A percentile compares a stretch with the other conserved stretches of the same genome.
These are phyloP conservation scores for Crotalus helleri DNA, from an alignment of 2,113 vertebrate genomes.

Conservation along the genomic window DNA sequence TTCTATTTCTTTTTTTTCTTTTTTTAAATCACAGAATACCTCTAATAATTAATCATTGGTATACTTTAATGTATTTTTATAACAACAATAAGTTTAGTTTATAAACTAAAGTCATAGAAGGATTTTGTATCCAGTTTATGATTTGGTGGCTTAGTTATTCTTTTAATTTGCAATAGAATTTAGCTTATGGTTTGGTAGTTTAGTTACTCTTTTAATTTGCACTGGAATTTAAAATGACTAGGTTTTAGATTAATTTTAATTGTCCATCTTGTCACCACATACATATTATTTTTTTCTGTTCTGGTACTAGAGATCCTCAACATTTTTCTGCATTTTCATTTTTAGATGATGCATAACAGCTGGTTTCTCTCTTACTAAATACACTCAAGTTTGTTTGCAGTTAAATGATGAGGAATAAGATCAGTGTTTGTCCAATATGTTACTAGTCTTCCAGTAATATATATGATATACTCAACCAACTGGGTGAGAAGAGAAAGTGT, in stretches of 20 bases:
- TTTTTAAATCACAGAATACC: background rate
- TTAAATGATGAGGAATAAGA: constrained; percentile 21
- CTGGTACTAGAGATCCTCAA: too few species aligned
- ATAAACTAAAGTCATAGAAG: background rate
- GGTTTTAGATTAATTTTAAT: constrained; percentile 1
- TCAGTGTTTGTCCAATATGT: background rate
- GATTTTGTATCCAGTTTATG: background rate
- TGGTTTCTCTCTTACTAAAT: background rate
- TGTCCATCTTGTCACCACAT: background rate
- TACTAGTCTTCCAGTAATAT: constrained; percentile 18
- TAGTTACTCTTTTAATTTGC: background rate
- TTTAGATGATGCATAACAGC: background rate
- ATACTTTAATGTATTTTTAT: background rate
- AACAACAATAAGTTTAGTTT: background rate
- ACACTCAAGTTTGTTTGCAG: background rate
- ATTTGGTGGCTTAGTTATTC: background rate
- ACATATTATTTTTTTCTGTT: too few species aligned
- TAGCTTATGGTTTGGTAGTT: background rate
- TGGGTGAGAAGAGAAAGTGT: background rate
- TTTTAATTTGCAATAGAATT: background rate
- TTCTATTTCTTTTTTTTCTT: background rate
- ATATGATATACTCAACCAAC: constrained; percentile 21
- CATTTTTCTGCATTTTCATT: background rate
- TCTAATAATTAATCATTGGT: background rate
- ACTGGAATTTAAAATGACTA: background rate